Conservation (phyloP, 2,797 vertebrate genomes). For the Syngnathus rostellatus region DNA sequence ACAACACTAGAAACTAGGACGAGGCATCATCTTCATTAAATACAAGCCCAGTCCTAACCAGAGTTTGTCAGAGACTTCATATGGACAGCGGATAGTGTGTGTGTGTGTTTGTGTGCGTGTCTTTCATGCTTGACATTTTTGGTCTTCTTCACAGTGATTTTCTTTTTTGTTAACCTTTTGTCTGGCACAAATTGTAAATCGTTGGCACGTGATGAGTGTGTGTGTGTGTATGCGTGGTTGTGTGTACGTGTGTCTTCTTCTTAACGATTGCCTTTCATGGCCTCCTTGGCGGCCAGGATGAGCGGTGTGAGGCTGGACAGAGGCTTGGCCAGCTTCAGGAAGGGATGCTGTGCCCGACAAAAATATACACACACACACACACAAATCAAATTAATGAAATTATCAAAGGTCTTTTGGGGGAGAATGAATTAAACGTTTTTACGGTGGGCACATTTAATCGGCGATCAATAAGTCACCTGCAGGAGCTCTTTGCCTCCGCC, state of each 20-base stretch:
- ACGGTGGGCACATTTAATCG: not conserved
- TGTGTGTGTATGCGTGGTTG: slow-evolving; percentile 23
- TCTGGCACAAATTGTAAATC: slow-evolving; percentile 60
- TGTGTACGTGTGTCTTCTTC: slow-evolving; percentile 15
- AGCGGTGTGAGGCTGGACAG: slow-evolving; percentile 96
- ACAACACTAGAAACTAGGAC: slow-evolving; percentile 44
- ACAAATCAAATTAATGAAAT: not conserved
- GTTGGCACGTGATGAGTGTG: slow-evolving; percentile 40
- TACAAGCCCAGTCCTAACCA: slow-evolving; percentile 55
- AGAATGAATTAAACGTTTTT: not conserved
- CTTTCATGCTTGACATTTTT: slow-evolving; percentile 54
- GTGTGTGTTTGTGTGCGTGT: not conserved
- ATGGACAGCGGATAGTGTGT: slow-evolving; percentile 46
- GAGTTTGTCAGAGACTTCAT: slow-evolving; percentile 44
- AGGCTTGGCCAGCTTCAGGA: slow-evolving; percentile 97
- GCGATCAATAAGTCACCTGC: slow-evolving; percentile 68
- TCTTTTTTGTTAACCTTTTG: slow-evolving; percentile 52
- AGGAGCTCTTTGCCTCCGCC: slow-evolving; percentile 91
- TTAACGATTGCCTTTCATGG: slow-evolving; percentile 98
- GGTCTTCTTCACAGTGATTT: slow-evolving; percentile 69
- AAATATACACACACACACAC: not conserved
- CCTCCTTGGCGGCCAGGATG: slow-evolving; percentile 98
- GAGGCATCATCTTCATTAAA: slow-evolving; percentile 68
- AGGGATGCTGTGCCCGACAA: slow-evolving; percentile 79
- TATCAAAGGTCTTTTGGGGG: not conserved